Base-by-base conservation (phyloP, 2,797 vertebrate species). In the Myripristis jacobus region DNA sequence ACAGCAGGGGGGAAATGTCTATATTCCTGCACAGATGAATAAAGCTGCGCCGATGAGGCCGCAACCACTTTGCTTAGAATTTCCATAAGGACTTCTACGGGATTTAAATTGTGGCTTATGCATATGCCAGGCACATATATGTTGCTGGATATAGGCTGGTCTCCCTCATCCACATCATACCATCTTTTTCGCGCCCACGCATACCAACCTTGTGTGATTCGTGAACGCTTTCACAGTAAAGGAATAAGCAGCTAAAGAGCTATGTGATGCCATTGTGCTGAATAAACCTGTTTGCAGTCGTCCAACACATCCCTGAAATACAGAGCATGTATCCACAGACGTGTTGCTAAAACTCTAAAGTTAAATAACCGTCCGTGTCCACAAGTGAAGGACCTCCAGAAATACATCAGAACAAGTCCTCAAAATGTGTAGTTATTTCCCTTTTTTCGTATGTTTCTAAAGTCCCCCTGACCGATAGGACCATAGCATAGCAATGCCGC, bases 141-240 rank as follows among this genome's bases (percentile, higher is more conserved):
- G 27, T 29, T 29, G 19, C 24, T 18, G 15, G 12, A 5, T 18
- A 29, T 29, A 29, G 27, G 3, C 27, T 3, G 51, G 51, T 16
- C 29, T 18, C 46, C n/a, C 21, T 12, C 19, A 24, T 51, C 1
- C 18, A 63, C 21, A 63, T 16, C 9, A 24, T 36, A 36, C 19
- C 29, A 24, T 31, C n/a, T 22, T 16, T 22, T 22, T 63, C 60
- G 34, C 60, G 24, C 60, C 60, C 60, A 63, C 65, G 31, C 65
- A 34, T n/a, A 25, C 18, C 29, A n/a, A 16, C 24, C 21, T 24
- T 38, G 31, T 36, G 25, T 57, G 43, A 18, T 36, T 56, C 7
- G 27, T 38, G 27, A 22, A 22, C 34, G 48, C 34, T 65, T 41
- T 34, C 13, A 41, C 60, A 11, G 53, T 43, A 38, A 54, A 27